These are phyloP conservation scores for Dufourea novaeangliae DNA, from an alignment of 1,140 invertebrate genomes.

Conservation along the genomic window DNA sequence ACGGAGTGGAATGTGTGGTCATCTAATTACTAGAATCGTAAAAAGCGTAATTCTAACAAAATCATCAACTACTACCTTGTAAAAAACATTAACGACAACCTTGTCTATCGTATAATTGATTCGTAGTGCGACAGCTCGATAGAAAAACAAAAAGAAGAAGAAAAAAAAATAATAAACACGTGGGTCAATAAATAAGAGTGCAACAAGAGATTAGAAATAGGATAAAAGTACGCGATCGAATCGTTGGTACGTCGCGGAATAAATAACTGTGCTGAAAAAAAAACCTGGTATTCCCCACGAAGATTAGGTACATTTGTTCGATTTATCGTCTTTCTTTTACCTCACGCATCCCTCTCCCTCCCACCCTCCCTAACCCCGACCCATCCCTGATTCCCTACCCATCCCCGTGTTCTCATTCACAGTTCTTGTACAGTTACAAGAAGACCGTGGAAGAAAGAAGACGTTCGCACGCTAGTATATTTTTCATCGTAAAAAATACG, in stretches of 20 bases:
- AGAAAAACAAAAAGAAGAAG: conserved; percentile 27
- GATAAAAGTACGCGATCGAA: conserved; percentile 63
- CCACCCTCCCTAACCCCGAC: background rate
- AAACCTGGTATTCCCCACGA: conserved; percentile 42
- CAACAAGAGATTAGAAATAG: conserved; percentile 77
- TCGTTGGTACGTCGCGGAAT: conserved; percentile 63
- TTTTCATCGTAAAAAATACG: conserved; percentile 44
- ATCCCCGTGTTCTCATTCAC: too few relatives aligned
- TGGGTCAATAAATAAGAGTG: conserved; percentile 80
- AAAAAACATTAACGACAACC: conserved; percentile 75
- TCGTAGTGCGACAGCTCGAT: conserved; percentile 74
- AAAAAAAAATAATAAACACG: conserved; percentile 42
- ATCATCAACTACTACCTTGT: conserved; percentile 72
- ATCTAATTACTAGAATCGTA: conserved; percentile 73
- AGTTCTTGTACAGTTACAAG: conserved; percentile 28
- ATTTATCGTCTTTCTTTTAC: conserved; percentile 41
- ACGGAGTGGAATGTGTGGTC: conserved; percentile 79
- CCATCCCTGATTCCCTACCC: background rate
- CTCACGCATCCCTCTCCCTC: background rate
- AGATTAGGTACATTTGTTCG: conserved; percentile 63
- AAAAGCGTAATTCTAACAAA: conserved; percentile 78
- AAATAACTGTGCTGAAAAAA: conserved; percentile 68
- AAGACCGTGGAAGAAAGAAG: conserved; percentile 59
- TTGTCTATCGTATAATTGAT: conserved; percentile 70
- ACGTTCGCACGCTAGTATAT: conserved; percentile 44